A percentile compares a stretch with the other conserved stretches of the same genome.
Evolutionary conservation across 2,888 invertebrate species (phyloP).

Genomic region (Mythimna vitellina): DNA sequence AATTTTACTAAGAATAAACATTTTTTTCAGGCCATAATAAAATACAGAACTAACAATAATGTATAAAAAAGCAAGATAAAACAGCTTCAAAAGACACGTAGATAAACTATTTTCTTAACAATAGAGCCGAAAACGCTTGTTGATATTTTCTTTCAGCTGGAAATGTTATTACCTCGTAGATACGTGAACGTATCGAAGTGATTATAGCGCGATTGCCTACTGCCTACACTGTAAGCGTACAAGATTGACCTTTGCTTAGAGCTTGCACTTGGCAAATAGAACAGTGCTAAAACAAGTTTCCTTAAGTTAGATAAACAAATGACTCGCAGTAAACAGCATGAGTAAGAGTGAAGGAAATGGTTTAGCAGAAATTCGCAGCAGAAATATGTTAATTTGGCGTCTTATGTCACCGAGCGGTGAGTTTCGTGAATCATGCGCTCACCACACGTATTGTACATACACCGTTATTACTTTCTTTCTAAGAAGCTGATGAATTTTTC

Average conservation of each 20-base stretch:
- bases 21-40: not conserved
- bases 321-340: constrained; percentile 71
- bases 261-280: constrained; percentile 53
- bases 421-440: constrained; percentile 86
- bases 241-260: constrained; percentile 45
- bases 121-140: not conserved
- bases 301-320: constrained; percentile 66
- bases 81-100: not conserved
- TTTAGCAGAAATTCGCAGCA: constrained; percentile 75
- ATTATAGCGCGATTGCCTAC: constrained; percentile 14
- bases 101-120: not conserved
- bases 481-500: constrained; percentile 76
- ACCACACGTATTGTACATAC: constrained; percentile 75
- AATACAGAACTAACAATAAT: not conserved
- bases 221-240: constrained; percentile 29
- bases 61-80: not conserved
- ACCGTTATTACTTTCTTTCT: constrained; percentile 90
- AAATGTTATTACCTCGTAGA: not conserved
- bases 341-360: constrained; percentile 83
- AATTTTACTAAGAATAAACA: not conserved
- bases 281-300: constrained; percentile 60
- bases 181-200: constrained; percentile 7
- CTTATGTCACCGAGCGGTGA: constrained; percentile 86
- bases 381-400: constrained; percentile 87
- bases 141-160: not conserved